Base-by-base conservation (phyloP, 2,113 vertebrate species). In the Brachypodius melanocephalos region DNA sequence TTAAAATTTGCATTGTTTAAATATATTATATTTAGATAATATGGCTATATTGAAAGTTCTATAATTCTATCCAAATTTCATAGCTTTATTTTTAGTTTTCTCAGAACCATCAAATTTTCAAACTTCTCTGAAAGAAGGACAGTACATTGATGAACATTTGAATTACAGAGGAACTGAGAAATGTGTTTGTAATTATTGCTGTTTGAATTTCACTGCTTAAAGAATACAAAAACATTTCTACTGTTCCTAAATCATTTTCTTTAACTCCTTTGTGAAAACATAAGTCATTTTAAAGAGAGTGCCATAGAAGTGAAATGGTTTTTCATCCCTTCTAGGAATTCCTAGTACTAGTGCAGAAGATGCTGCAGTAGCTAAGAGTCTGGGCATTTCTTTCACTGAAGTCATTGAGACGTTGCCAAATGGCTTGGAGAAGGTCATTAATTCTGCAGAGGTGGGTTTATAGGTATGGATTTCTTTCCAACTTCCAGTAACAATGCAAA, bases 391-490 rank as follows among this genome's bases (percentile, higher is more conserved):
- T 45, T 99, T 98, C 97, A 93, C 80, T 36, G 92, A 97, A 20
- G 98, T 99, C 28, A 97, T 98, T 80, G 97, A 98, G 95, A 97
- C 38, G 3, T 65, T 93, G 25, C 94, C 98, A 28, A 97, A 98
- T 49, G 98, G 98, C 57, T 97, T 98, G 10, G 98, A 99, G 95
- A 98, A 93, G 45, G 77, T 99, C 14, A 96, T 98, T 16, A 96
- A 98, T 97, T 99, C 99, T 71, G 98, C 96, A 10, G 98, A 99
- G 99, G 99, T 99, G 34, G 46, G 98, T 97, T 79, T 24, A 25
- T 17, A 66, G 32, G 3, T 21, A 45, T 21, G 43, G 45, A 76
- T 43, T 66, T 81, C 42, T 92, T 73, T 71, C 49, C 76, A 77
- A 9, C 36, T 42, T 46, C 45, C 2, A 57, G 6, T 68, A 81